Percentiles rank a stretch among this genome's conserved stretches.
Conservation (phyloP, 2,888 invertebrate species). For the Malthinus flaveolus region DNA sequence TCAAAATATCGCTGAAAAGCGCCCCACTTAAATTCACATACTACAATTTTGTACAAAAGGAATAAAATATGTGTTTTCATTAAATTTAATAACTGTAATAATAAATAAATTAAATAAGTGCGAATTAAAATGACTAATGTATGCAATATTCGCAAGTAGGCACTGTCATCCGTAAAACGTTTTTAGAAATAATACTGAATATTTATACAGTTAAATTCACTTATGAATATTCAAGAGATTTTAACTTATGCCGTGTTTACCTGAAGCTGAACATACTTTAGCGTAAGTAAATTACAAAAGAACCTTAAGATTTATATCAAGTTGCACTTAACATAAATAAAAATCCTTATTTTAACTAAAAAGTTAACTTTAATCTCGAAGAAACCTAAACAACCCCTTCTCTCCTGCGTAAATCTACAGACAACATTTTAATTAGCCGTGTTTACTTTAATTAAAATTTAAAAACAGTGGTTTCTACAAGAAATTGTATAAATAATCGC, state of each 20-base stretch:
- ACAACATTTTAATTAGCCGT: no score
- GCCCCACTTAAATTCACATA: no score
- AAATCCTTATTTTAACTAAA: slow-evolving; percentile 24
- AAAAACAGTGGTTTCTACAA: no score
- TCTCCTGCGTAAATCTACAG: no score
- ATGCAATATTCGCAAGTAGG: slow-evolving; percentile 18
- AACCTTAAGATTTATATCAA: slow-evolving; percentile 31
- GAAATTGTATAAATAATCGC: no score
- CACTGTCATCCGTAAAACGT: slow-evolving; percentile 32
- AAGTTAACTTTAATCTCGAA: slow-evolving; percentile 13
- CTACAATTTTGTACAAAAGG: slow-evolving; percentile 8
- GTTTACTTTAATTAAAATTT: no score
- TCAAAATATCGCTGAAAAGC: no score
- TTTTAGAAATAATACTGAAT: slow-evolving; percentile 36
- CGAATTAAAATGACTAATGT: slow-evolving; percentile 22
- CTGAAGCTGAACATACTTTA: slow-evolving; percentile 41
- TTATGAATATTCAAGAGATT: slow-evolving; percentile 41
- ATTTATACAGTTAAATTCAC: slow-evolving; percentile 39
- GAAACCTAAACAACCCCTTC: background rate
- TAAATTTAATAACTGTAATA: slow-evolving; percentile 23
- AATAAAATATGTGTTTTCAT: slow-evolving; percentile 12
- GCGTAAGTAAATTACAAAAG: slow-evolving; percentile 40
- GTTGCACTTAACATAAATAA: slow-evolving; percentile 22
- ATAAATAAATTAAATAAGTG: slow-evolving; percentile 25
- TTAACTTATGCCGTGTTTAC: slow-evolving; percentile 40